Percentiles rank a stretch among this genome's conserved stretches.
Conservation (phyloP, 2,888 invertebrate genomes). For the Colletes collaris region DNA sequence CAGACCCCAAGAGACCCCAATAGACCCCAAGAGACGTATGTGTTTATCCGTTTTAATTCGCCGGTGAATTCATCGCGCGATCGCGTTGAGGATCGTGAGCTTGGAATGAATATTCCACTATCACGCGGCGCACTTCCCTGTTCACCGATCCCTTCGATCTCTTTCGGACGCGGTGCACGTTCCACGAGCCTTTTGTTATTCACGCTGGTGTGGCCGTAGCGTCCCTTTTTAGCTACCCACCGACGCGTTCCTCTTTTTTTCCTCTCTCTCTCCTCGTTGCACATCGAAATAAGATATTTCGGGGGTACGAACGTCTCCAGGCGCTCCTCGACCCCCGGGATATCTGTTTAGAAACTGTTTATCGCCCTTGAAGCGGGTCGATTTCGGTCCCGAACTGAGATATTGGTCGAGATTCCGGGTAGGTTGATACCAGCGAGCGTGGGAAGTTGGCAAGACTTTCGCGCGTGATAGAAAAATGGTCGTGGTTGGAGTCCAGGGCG, state of each 20-base stretch:
- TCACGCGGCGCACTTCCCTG: slow-evolving; percentile 62
- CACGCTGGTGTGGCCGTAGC: slow-evolving; percentile 45
- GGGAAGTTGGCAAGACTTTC: too few relatives aligned
- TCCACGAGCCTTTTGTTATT: slow-evolving; percentile 63
- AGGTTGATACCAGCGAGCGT: too few relatives aligned
- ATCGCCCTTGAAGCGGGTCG: neutral
- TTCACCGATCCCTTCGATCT: slow-evolving; percentile 50
- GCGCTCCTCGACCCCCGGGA: too few relatives aligned
- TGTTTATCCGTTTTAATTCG: slow-evolving; percentile 30
- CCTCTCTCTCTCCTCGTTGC: neutral
- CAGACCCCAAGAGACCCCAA: too few relatives aligned
- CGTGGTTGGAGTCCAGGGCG: too few relatives aligned
- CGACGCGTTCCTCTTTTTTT: slow-evolving; percentile 20
- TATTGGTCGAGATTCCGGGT: too few relatives aligned
- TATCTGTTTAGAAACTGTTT: slow-evolving; percentile 7
- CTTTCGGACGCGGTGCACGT: slow-evolving; percentile 58
- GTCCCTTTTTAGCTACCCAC: slow-evolving; percentile 48
- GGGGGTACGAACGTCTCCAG: neutral
- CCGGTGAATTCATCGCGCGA: slow-evolving; percentile 44
- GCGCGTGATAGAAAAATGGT: too few relatives aligned
- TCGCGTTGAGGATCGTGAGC: slow-evolving; percentile 42
- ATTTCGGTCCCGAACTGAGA: neutral
- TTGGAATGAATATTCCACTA: slow-evolving; percentile 68
- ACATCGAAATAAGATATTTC: slow-evolving; percentile 19
- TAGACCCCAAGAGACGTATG: too few relatives aligned